phyloP scores from a whole-genome alignment of 2,888 invertebrate species.

The Aspidiotus destructor region DNA sequence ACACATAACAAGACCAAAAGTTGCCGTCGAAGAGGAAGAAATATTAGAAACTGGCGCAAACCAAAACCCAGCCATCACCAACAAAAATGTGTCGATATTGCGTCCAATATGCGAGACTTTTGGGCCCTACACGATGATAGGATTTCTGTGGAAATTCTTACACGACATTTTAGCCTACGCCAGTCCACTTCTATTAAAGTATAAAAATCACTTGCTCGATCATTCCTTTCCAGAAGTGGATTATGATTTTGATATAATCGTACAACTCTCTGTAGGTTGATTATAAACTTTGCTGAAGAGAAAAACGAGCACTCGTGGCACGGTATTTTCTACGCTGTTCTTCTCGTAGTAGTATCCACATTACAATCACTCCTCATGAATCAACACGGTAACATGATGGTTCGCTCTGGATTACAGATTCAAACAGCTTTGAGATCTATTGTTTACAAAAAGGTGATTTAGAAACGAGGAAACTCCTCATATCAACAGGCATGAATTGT shows the following conservation, averaged over 20 bases:
- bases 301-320: constrained; percentile 43
- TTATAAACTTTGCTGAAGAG: too few species aligned
- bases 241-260: too few species aligned
- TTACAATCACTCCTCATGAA: constrained; percentile 48
- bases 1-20: too few species aligned
- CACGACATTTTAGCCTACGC: constrained; percentile 79
- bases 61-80: too few species aligned
- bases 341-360: constrained; percentile 47
- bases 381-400: constrained; percentile 49
- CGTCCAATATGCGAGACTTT: constrained; percentile 77
- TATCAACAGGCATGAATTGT: too few species aligned
- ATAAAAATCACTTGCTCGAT: constrained; percentile 39
- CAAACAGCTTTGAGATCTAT: constrained; percentile 48
- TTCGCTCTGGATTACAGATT: constrained; percentile 49
- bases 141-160: constrained; percentile 69
- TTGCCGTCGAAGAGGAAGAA: too few species aligned
- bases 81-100: constrained; percentile 60
- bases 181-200: constrained; percentile 82
- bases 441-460: constrained; percentile 46
- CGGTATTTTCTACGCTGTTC: constrained; percentile 49
- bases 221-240: too few species aligned
- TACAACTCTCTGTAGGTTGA: too few species aligned
- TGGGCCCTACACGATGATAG: constrained; percentile 75
- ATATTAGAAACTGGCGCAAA: too few species aligned
- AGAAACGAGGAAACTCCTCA: too few species aligned